A percentile compares a stretch with the other conserved stretches of the same genome.
Evolutionary conservation across 2,113 vertebrate genomes (phyloP).

Genomic region (Pleuronectes platessa): DNA sequence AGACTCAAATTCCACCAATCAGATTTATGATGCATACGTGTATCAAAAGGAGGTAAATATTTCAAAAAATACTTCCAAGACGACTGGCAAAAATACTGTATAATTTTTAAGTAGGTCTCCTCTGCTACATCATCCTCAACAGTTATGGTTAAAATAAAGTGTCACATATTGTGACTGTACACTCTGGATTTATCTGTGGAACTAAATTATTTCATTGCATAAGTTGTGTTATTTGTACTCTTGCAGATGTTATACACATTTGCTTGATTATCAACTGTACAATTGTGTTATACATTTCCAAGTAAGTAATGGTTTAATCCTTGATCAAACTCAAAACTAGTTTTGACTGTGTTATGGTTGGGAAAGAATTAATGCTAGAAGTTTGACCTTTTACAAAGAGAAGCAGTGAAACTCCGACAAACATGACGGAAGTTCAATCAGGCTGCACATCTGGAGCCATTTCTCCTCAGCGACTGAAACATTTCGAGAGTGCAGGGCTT

Average conservation of each 20-base stretch:
- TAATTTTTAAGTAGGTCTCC: constrained; percentile 37
- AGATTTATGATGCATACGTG: constrained; percentile 46
- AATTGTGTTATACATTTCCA: background rate
- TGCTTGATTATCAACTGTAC: constrained; percentile 5
- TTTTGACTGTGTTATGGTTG: constrained; percentile 12
- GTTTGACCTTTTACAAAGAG: constrained; percentile 40
- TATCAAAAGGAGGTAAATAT: constrained; percentile 34
- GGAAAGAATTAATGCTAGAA: constrained; percentile 52
- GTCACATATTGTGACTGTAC: constrained; percentile 2
- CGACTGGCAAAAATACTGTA: constrained; percentile 22
- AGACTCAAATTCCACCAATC: constrained; percentile 26
- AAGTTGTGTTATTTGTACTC: background rate
- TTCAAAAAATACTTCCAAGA: constrained; percentile 22
- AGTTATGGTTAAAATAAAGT: background rate
- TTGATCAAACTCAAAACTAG: constrained; percentile 8
- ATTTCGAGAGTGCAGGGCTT: constrained; percentile 44
- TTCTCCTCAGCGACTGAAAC: constrained; percentile 57
- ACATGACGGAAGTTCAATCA: constrained; percentile 52
- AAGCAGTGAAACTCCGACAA: constrained; percentile 49
- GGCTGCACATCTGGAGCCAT: constrained; percentile 46
- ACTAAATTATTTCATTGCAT: background rate
- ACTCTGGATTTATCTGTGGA: background rate
- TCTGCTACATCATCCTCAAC: background rate
- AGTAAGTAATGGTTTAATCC: constrained; percentile 6
- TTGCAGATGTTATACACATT: background rate